These are phyloP conservation scores for Oxyura jamaicensis DNA, from an alignment of 2,113 vertebrate genomes.

Conservation along the genomic window DNA sequence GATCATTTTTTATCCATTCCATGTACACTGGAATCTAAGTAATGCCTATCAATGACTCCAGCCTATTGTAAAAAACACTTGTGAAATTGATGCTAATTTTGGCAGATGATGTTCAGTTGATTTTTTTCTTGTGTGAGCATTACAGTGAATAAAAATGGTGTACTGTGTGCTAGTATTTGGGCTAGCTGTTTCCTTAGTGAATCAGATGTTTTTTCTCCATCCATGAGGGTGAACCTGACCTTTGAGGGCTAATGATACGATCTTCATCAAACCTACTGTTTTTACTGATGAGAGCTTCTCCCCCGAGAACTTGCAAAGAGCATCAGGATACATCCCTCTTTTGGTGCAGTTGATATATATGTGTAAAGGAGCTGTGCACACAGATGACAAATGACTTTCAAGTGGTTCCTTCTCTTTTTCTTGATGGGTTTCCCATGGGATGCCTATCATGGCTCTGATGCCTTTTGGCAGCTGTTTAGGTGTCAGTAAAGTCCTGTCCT, in stretches of 20 bases:
- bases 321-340: not conserved
- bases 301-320: not conserved
- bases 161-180: not conserved
- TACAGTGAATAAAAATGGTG: accelerated
- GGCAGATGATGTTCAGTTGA: not conserved
- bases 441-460: not conserved
- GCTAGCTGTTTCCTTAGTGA: not conserved
- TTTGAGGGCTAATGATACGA: not conserved
- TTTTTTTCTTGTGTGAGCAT: not conserved
- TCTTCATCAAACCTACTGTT: not conserved
- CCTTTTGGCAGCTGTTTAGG: not conserved
- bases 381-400: not conserved
- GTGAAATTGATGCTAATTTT: not conserved
- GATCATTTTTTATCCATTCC: not conserved
- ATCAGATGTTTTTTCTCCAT: not conserved
- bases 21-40: not conserved
- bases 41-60: not conserved
- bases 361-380: not conserved
- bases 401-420: not conserved
- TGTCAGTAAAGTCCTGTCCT: not conserved
- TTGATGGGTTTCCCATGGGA: not conserved
- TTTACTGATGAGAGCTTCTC: not conserved
- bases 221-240: not conserved
- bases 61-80: not conserved
- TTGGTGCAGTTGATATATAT: not conserved